A percentile compares a stretch with the other conserved stretches of the same genome.
Conservation (phyloP, 2,797 vertebrate species). For the Pantherophis alleghaniensis region DNA sequence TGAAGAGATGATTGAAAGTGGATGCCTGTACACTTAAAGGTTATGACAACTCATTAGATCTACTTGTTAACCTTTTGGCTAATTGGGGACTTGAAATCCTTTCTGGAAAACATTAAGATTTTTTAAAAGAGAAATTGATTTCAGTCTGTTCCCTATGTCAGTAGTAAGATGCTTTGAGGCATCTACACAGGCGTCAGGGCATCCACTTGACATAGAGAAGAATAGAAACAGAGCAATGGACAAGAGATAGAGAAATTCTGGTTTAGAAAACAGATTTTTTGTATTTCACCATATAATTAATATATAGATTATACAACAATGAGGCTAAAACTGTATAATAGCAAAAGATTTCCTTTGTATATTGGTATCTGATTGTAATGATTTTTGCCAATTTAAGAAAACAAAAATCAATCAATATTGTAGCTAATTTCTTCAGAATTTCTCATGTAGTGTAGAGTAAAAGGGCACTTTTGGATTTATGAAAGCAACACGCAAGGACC, state of each 20-base stretch:
- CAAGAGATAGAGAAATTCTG: neutral
- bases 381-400: neutral
- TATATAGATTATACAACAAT: neutral
- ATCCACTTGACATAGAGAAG: neutral
- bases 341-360: neutral
- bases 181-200: neutral
- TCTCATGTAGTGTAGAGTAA: neutral
- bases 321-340: neutral
- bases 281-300: neutral
- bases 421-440: neutral
- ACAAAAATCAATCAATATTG: neutral
- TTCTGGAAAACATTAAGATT: neutral
- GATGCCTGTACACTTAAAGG: neutral
- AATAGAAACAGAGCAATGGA: neutral
- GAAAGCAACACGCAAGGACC: neutral
- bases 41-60: neutral
- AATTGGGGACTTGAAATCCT: neutral
- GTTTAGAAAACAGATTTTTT: neutral
- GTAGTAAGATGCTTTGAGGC: neutral
- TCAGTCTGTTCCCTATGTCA: neutral
- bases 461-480: neutral
- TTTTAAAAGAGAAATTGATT: neutral
- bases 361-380: neutral
- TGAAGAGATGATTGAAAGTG: neutral
- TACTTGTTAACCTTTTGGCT: neutral